A percentile compares a stretch with the other conserved stretches of the same genome.
Evolutionary conservation across 2,888 invertebrate species (phyloP).

Genomic region (Leptura quadrifasciata): DNA sequence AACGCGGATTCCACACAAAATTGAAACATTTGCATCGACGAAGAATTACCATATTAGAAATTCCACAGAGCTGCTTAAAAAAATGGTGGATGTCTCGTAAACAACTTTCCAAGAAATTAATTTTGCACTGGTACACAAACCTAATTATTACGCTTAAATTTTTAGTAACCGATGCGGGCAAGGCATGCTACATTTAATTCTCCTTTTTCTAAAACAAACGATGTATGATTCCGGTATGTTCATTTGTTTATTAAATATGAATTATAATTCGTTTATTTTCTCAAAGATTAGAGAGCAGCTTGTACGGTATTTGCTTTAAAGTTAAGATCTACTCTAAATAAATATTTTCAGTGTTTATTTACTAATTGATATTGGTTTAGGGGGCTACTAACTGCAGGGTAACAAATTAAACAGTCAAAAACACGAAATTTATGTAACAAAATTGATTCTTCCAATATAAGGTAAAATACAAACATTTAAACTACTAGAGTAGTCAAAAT

Average conservation of each 20-base stretch:
- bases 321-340: conserved; percentile 7
- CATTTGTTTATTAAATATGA: conserved; percentile 16
- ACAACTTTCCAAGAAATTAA: conserved; percentile 37
- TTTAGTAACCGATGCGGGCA: neutral
- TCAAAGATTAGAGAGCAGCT: conserved; percentile 5
- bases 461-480: no score
- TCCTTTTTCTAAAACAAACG: conserved; percentile 23
- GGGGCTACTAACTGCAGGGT: neutral
- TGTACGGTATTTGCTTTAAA: neutral
- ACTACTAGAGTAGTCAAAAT: no score
- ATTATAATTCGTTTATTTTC: conserved; percentile 22
- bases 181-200: neutral
- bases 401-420: neutral
- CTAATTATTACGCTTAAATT: conserved; percentile 12
- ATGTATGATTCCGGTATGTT: conserved; percentile 30
- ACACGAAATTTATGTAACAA: neutral
- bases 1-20: neutral
- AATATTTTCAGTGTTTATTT: conserved; percentile 9
- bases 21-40: neutral
- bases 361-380: neutral
- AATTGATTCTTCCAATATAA: no score
- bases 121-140: conserved; percentile 30
- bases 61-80: conserved; percentile 29
- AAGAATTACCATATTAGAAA: conserved; percentile 41
- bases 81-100: conserved; percentile 14